Conservation (phyloP, 2,797 vertebrate genomes). For the Notoglanidium macrostoma region DNA sequence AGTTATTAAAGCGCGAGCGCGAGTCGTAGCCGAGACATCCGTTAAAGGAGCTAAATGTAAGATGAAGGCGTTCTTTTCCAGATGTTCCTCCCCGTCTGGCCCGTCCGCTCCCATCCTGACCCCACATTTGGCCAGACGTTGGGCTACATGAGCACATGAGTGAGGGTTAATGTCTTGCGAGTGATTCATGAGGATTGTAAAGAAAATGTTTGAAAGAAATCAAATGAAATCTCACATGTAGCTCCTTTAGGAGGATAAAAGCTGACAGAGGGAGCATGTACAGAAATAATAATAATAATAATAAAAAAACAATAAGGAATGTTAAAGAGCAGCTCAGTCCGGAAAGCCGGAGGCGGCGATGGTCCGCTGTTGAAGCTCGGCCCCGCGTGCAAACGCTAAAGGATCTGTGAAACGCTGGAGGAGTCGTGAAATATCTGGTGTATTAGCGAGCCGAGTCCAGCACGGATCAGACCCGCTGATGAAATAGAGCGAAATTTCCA, state of each 20-base stretch:
- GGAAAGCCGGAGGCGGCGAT: not conserved
- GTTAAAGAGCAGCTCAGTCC: not conserved
- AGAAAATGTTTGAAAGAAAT: not conserved
- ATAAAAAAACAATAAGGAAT: not conserved
- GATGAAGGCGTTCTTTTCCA: conserved; percentile 9
- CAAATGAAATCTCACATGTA: conserved; percentile 31
- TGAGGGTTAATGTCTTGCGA: conserved; percentile 13
- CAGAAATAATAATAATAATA: not conserved
- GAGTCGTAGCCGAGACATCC: not conserved
- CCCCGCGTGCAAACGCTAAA: not conserved
- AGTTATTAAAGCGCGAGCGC: not conserved
- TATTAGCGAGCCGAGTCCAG: not conserved
- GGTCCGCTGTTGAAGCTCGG: not conserved
- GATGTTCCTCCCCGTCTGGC: not conserved
- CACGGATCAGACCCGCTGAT: not conserved
- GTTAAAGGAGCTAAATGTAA: conserved; percentile 44
- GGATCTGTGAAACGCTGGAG: not conserved
- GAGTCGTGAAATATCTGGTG: not conserved
- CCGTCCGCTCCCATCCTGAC: not conserved
- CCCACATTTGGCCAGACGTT: conserved; percentile 3
- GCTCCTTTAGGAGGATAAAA: conserved; percentile 37
- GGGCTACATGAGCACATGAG: conserved; percentile 24
- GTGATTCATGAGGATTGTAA: conserved; percentile 25
- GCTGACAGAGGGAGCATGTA: not conserved
- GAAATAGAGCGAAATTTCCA: not conserved